Evolutionary conservation across 1,140 invertebrate genomes (phyloP).

Genomic region (Argopecten irradians): DNA sequence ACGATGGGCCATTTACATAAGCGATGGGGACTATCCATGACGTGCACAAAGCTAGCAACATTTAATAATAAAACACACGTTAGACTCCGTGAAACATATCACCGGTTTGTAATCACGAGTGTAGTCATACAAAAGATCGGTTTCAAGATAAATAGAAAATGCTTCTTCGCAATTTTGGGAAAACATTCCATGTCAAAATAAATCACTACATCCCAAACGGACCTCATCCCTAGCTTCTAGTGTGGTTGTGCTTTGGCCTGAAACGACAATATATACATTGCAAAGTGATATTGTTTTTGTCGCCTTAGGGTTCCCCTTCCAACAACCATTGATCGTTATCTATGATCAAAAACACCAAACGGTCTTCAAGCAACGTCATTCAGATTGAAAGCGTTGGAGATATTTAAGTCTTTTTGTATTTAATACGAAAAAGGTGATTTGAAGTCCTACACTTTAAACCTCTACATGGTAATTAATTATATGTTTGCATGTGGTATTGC

Average conservation of each 20-base stretch:
- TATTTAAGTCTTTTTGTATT: too few relatives aligned
- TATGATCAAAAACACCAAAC: too few relatives aligned
- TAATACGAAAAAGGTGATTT: too few relatives aligned
- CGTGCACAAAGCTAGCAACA: background rate
- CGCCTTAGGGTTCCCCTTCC: too few relatives aligned
- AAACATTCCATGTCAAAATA: background rate
- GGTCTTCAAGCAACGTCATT: too few relatives aligned
- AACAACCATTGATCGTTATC: too few relatives aligned
- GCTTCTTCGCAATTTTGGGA: background rate
- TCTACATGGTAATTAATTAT: too few relatives aligned
- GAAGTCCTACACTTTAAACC: too few relatives aligned
- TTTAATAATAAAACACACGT: background rate
- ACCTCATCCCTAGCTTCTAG: background rate
- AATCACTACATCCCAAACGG: background rate
- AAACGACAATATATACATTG: too few relatives aligned
- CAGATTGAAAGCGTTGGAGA: too few relatives aligned
- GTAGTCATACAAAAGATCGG: background rate
- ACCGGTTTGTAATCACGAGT: background rate
- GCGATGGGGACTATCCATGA: background rate
- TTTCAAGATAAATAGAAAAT: slow-evolving; percentile 16
- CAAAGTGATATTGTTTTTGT: too few relatives aligned
- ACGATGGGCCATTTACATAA: background rate
- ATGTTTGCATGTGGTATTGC: too few relatives aligned
- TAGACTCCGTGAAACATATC: background rate
- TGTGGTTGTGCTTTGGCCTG: background rate